phyloP scores from a whole-genome alignment of 2,888 invertebrate genomes.

The Cataglyphis altisquamis region DNA sequence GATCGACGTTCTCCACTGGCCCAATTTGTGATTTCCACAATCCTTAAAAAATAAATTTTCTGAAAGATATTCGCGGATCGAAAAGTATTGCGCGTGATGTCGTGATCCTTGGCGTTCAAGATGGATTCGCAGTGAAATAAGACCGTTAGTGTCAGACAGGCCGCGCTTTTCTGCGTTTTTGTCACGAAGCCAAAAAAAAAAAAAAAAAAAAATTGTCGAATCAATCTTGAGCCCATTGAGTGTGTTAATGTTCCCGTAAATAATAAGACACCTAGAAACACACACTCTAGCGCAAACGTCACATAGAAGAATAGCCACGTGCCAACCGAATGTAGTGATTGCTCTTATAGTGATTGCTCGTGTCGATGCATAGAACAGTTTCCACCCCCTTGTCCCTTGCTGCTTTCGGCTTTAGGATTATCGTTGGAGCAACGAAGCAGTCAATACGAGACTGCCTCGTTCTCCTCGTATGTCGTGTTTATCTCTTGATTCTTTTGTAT shows the following conservation, averaged over 20 bases:
- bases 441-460: slow-evolving; percentile 69
- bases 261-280: slow-evolving; percentile 55
- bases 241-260: slow-evolving; percentile 55
- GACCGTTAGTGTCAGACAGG: not conserved
- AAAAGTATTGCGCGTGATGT: slow-evolving; percentile 44
- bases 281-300: slow-evolving; percentile 44
- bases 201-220: slow-evolving; percentile 14
- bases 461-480: slow-evolving; percentile 59
- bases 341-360: slow-evolving; percentile 57
- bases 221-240: slow-evolving; percentile 60
- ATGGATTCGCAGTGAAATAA: slow-evolving; percentile 51
- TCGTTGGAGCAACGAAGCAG: slow-evolving; percentile 66
- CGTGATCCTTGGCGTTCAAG: slow-evolving; percentile 52
- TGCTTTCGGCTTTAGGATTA: slow-evolving; percentile 82
- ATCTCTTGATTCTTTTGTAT: slow-evolving; percentile 57
- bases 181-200: not conserved
- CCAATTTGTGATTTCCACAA: not conserved
- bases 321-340: slow-evolving; percentile 52
- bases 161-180: not conserved
- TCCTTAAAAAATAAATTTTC: slow-evolving; percentile 18
- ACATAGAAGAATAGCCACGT: slow-evolving; percentile 42
- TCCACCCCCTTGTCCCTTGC: slow-evolving; percentile 84
- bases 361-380: slow-evolving; percentile 65
- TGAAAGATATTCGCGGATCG: not conserved
- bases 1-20: slow-evolving; percentile 4